Evolutionary conservation across 1,140 invertebrate species (phyloP), one percentile per base, ranked within the genome.

Genomic region (Rhyzopertha dominica): DNA sequence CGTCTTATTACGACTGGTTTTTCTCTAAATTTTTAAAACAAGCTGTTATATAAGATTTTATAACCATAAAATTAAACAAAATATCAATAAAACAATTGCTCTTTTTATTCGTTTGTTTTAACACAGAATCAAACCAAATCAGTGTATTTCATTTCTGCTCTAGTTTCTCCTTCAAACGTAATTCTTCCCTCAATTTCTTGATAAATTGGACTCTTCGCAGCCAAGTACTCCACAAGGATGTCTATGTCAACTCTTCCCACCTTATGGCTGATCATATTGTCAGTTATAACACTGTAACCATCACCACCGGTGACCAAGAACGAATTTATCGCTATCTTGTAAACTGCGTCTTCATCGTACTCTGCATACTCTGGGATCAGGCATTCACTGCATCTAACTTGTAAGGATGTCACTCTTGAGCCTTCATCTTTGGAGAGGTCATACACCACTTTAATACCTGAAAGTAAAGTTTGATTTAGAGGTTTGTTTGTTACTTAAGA

Each of bases 251-350:
- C 7, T 19, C 10, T 31, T 8, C 63, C 63, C 7, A 52, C 44
- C 26, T 36, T 28, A 7, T 41, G 7, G 44, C 63, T 61, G 19
- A 47, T 49, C 7, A 63, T 17, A 50, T 63, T 56, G 2, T 63
- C 48, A 13, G 37, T 25, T 17, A 67, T 47, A 4, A 76, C 72
- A 28, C 63, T 58, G 53, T 64, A 64, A 24, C 50, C 80, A 53
- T 87, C 84, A 10, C 85, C 85, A 5, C 84, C 84, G 39, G 1
- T 68, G 1, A 78, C 71, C 5, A 88, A 61, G 55, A 81, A 89
- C 37, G 72, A 73, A 23, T 74, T 69, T 19, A 79, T 68, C 2
- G 79, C 67, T 1, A 88, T 61, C 8, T 74, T 71, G 62, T 89
- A 89, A 23, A 70, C 68, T 43, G 70, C 56, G 5, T 72, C 56